Base-by-base conservation (phyloP, 2,888 invertebrate species). In the Neoscelio sp. region DNA sequence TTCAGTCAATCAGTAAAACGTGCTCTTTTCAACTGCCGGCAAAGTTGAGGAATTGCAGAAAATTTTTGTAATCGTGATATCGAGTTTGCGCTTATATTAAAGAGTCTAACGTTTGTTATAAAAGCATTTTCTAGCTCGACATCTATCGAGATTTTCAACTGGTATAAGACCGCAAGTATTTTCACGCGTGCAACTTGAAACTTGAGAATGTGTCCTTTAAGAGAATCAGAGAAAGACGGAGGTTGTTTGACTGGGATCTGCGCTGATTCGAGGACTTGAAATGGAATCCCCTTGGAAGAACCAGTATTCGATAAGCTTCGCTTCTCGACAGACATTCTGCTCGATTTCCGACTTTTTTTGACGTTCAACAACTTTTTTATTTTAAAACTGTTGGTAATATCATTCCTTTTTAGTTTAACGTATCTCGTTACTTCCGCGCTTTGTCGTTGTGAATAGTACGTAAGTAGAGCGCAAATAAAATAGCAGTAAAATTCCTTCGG, bases 231-330 rank as follows among this genome's bases (percentile, higher is more conserved):
- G 48, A 65, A 73, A 62, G 62, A 67, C 62, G 42, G 35, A 60
- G 46, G 48, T 58, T 75, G 73, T 78, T 73, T 76, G 58, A 73
- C 76, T 73, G 64, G 62, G 62, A 78, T 75, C 78, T 64, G 56
- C 44, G 50, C 65, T 68, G 65, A 81, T 79, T 62, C 70, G 38
- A 70, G 62, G 62, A 76, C 65, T 78, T 71, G 56, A 75, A 75
- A 78, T 78, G 52, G 64, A 78, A 73, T 75, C 67, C 64, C 46
- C 64, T 56, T 67, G 54, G 70, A 81, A 67, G 75, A 65, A 54
- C 54, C 38, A 7, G 40, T 42, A 70, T 64, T 81, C 74, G 65
- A 76, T 74, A 73, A 79, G 74, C 78, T 70, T 23, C 33, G 70
- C 52, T 64, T 33, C 65, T 73, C 73, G 70, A 73, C 67, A 74